phyloP scores from a whole-genome alignment of 2,888 invertebrate species.

The Oithona nana region DNA sequence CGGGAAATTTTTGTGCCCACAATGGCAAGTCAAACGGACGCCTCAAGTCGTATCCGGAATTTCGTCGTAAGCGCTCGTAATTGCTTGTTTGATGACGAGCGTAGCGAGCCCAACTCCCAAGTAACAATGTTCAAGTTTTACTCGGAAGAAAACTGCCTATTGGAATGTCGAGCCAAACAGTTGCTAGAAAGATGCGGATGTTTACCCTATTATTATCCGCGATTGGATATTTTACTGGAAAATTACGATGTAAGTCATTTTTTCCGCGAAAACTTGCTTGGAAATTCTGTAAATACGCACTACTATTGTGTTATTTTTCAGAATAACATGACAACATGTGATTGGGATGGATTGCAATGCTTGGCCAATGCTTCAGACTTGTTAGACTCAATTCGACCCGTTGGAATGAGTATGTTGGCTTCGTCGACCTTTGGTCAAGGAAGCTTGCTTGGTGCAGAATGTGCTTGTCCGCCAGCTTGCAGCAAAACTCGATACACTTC shows the following conservation, averaged over 20 bases:
- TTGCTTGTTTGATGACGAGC: conserved; percentile 15
- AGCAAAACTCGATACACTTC: conserved; percentile 5
- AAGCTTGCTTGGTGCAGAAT: background rate
- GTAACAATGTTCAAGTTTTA: conserved; percentile 17
- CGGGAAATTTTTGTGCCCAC: too few relatives aligned
- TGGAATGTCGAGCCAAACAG: conserved; percentile 14
- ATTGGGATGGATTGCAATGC: conserved; percentile 6
- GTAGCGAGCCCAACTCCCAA: background rate
- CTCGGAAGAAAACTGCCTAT: conserved; percentile 9
- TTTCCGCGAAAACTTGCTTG: background rate
- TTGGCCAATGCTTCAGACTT: background rate
- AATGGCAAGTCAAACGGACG: too few relatives aligned
- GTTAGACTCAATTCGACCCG: background rate
- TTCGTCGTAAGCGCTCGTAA: conserved; percentile 3
- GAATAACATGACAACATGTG: background rate
- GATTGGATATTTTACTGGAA: background rate
- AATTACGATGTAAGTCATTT: background rate
- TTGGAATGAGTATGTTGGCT: background rate
- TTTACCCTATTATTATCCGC: conserved; percentile 17
- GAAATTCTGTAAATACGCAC: background rate
- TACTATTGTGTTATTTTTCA: background rate
- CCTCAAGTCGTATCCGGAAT: background rate
- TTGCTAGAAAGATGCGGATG: conserved; percentile 15
- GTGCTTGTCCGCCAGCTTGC: conserved; percentile 10
- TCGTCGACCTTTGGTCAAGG: background rate